Evolutionary conservation across 2,113 vertebrate genomes (phyloP).

Genomic region (Gulo gulo): DNA sequence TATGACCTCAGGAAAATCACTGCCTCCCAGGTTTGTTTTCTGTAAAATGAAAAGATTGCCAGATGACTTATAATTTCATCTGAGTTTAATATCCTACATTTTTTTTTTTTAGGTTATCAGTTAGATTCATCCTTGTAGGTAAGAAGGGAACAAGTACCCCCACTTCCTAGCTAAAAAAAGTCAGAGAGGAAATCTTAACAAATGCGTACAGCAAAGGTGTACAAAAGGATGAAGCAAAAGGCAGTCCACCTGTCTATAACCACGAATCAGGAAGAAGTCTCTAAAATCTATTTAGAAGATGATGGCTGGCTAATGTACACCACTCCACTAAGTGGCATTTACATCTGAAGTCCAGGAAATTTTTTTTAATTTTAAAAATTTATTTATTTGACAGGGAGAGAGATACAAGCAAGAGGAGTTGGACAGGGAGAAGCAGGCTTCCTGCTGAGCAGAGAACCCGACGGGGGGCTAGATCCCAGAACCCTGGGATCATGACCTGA

Average conservation of each 20-base stretch:
- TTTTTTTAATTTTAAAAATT: not conserved
- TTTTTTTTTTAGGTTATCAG: not conserved
- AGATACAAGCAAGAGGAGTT: too few species aligned
- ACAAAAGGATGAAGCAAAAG: not conserved
- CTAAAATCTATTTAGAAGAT: not conserved
- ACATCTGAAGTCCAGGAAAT: not conserved
- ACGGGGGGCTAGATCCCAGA: too few species aligned
- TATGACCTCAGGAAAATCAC: not conserved
- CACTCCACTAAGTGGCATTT: not conserved
- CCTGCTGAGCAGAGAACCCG: too few species aligned
- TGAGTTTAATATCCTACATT: not conserved
- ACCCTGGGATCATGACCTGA: too few species aligned
- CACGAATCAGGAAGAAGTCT: not conserved
- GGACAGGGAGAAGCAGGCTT: too few species aligned
- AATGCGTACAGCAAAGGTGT: not conserved
- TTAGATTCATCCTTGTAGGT: not conserved
- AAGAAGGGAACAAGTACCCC: not conserved
- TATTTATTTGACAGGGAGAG: too few species aligned
- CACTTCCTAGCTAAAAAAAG: not conserved
- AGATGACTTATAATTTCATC: not conserved
- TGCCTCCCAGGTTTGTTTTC: not conserved
- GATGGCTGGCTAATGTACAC: not conserved
- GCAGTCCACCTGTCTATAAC: not conserved
- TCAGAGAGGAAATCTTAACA: not conserved
- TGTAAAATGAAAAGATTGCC: not conserved